Conservation (phyloP, 1,140 invertebrate species). For the Thalassaphorura encarpata region DNA sequence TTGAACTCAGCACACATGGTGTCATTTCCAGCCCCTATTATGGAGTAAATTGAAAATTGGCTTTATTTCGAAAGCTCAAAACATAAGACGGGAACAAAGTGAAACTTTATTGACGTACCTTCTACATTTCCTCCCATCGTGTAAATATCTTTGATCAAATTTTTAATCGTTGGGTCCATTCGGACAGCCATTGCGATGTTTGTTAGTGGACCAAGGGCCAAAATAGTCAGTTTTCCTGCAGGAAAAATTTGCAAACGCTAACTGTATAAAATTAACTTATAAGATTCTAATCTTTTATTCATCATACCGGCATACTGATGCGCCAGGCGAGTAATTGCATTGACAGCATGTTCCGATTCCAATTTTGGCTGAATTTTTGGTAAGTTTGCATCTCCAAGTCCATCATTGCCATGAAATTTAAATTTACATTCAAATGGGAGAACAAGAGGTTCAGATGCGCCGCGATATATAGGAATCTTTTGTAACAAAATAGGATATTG, state of each 20-base stretch:
- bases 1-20: constrained; percentile 60
- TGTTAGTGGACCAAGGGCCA: constrained; percentile 49
- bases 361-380: constrained; percentile 24
- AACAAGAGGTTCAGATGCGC: constrained; percentile 45
- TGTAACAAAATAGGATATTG: too few species aligned
- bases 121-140: constrained; percentile 48
- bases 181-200: constrained; percentile 46
- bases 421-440: constrained; percentile 20
- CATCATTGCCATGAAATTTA: constrained; percentile 50
- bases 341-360: constrained; percentile 38
- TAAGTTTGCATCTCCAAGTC: constrained; percentile 49
- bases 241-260: constrained; percentile 36
- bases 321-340: constrained; percentile 43
- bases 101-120: constrained; percentile 29
- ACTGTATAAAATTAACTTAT: constrained; percentile 5
- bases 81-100: not conserved
- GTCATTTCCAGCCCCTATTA: constrained; percentile 1
- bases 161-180: constrained; percentile 41
- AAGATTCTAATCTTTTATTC: not conserved
- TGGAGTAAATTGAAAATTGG: too few species aligned
- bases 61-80: too few species aligned
- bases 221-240: constrained; percentile 45
- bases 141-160: constrained; percentile 40
- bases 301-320: constrained; percentile 37
- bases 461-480: constrained; percentile 58